These are phyloP conservation scores for Chlamydotis undulata DNA, from an alignment of 2,113 vertebrate species.

Conservation along the genomic window DNA sequence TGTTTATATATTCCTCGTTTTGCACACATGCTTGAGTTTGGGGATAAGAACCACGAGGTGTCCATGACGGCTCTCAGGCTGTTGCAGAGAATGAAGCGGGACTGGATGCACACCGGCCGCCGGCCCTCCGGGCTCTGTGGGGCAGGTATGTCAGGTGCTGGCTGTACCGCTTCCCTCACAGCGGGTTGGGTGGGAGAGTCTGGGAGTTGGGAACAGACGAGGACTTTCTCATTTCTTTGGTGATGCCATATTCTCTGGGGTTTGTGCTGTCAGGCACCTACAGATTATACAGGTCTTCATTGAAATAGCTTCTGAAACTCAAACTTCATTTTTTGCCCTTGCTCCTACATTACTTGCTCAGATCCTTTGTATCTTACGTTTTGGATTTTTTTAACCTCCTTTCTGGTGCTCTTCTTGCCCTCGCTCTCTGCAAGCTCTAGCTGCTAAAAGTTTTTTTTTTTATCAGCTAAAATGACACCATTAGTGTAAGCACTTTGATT, in stretches of 20 bases:
- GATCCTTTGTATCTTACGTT: neutral
- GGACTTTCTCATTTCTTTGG: neutral
- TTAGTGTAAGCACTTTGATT: conserved; percentile 38
- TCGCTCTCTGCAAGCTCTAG: neutral
- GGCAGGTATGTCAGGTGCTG: conserved; percentile 77
- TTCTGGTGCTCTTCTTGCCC: neutral
- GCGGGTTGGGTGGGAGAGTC: neutral
- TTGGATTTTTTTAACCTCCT: neutral
- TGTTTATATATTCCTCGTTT: conserved; percentile 97
- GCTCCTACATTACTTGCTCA: neutral
- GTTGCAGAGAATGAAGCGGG: conserved; percentile 96
- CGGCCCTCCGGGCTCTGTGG: conserved; percentile 95
- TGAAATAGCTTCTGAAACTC: neutral
- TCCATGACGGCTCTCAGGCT: conserved; percentile 94
- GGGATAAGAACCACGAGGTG: conserved; percentile 97
- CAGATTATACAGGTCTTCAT: neutral
- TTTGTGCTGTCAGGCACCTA: neutral
- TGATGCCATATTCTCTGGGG: neutral
- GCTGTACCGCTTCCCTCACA: accelerated
- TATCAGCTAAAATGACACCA: conserved; percentile 27
- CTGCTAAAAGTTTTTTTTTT: neutral
- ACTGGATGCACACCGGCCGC: conserved; percentile 98
- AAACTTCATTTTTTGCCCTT: neutral
- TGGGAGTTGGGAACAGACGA: neutral
- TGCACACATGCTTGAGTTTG: conserved; percentile 95